Conservation (phyloP, 2,888 invertebrate species). For the Mythimna impura region DNA sequence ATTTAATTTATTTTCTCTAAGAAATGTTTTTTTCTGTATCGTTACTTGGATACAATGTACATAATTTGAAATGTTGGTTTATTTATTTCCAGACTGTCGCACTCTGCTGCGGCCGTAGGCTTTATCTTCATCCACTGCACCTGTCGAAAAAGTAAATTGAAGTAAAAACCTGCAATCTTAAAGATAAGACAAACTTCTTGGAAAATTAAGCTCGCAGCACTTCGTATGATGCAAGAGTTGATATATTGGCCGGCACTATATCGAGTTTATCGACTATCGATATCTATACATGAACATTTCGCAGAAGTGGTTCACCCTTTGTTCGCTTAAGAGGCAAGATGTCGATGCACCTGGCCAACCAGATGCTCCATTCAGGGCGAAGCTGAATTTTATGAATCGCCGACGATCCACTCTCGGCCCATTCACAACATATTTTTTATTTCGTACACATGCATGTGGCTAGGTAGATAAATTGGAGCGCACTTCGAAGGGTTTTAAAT, state of each 20-base stretch:
- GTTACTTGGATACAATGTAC: background rate
- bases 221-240: constrained; percentile 41
- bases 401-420: constrained; percentile 73
- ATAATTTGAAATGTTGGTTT: background rate
- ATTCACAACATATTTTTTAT: constrained; percentile 81
- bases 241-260: constrained; percentile 49
- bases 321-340: constrained; percentile 73
- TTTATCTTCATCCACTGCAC: constrained; percentile 23
- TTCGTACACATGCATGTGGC: constrained; percentile 67
- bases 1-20: constrained; percentile 40
- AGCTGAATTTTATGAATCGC: constrained; percentile 87
- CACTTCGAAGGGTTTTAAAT: constrained; percentile 38
- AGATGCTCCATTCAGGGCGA: constrained; percentile 84
- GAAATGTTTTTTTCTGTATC: background rate
- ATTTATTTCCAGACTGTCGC: background rate
- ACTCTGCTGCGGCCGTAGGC: background rate
- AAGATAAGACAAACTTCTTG: constrained; percentile 42
- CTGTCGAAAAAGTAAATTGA: constrained; percentile 43
- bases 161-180: constrained; percentile 35
- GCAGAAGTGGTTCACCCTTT: constrained; percentile 75
- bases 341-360: constrained; percentile 83
- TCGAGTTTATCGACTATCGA: constrained; percentile 63
- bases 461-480: constrained; percentile 52
- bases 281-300: constrained; percentile 63
- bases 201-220: constrained; percentile 34